Conservation (phyloP, 1,140 invertebrate genomes). For the Leptopilina clavipes region DNA sequence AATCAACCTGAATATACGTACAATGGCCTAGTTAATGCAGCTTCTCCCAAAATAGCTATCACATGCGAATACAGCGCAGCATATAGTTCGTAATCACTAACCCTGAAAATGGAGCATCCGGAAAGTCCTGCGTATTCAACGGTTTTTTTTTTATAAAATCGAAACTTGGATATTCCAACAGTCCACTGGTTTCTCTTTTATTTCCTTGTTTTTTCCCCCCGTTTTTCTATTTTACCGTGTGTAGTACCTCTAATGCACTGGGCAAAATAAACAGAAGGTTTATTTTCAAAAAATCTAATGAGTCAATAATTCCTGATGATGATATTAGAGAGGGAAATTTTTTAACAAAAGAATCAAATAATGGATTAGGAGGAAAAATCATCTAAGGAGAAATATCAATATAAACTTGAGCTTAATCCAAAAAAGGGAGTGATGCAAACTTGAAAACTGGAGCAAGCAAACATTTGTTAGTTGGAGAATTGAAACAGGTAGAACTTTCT, state of each 20-base stretch:
- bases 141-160: neutral
- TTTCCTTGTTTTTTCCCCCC: neutral
- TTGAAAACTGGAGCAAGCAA: too few relatives aligned
- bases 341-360: too few relatives aligned
- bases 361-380: too few relatives aligned
- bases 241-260: neutral
- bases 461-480: neutral
- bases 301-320: too few relatives aligned
- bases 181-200: neutral
- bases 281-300: too few relatives aligned
- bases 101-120: slow-evolving; percentile 30
- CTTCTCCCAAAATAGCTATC: slow-evolving; percentile 25
- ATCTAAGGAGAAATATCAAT: too few relatives aligned
- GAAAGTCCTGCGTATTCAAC: slow-evolving; percentile 19
- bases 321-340: too few relatives aligned
- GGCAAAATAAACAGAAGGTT: too few relatives aligned
- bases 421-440: too few relatives aligned
- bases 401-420: too few relatives aligned
- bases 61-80: slow-evolving; percentile 1
- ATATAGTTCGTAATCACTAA: slow-evolving; percentile 26
- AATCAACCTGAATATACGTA: slow-evolving; percentile 11
- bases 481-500: slow-evolving; percentile 33
- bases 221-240: neutral
- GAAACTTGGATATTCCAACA: slow-evolving; percentile 4
- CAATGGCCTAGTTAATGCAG: slow-evolving; percentile 30